Evolutionary conservation across 2,113 vertebrate species (phyloP), one percentile per base, ranked within the genome.

Genomic region (Talpa occidentalis): DNA sequence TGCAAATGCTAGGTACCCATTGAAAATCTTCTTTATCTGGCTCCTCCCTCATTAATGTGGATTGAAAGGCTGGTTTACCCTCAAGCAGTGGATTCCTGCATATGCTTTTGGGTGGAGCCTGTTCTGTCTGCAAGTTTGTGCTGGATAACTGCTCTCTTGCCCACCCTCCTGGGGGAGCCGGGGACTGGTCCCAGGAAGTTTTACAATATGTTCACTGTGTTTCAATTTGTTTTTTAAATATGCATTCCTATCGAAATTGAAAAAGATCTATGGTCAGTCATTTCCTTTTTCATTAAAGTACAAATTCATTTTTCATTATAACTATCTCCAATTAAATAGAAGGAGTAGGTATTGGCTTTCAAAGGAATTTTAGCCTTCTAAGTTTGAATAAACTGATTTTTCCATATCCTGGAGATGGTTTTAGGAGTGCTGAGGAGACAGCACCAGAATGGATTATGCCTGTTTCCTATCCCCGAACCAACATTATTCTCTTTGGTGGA

Each of bases 341-440:
- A 62, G 44, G 59, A 59, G n/a, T 35, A 47, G 10, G 11, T 16
- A 62, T 9, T 74, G 16, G 12, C 17, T 70, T 92, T 90, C 8
- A 47, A 49, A 72, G 70, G 11, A 59, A 82, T 59, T 78, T 78
- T 74, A 78, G 49, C 47, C 21, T 37, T 82, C n/a, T 62, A 47
- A 42, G 1, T 88, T 91, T 59, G 22, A 40, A 74, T 59, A 35
- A 60, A 77, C 32, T 91, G 76, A n/a, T 40, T 44, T 91, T 96
- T 78, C 67, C 37, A 47, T 90, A 88, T 81, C 44, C 54, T 82
- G 30, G 42, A 94, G 60, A 77, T 67, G 56, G 32, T 79, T 88
- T 84, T 42, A 81, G 81, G 49, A 52, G 37, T 78, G 37, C 24
- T 88, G 10, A 73, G 21, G 54, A 92, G 30, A 19, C 60, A 86